Base-by-base conservation (phyloP, 2,888 invertebrate species). In the Argyresthia albistria region DNA sequence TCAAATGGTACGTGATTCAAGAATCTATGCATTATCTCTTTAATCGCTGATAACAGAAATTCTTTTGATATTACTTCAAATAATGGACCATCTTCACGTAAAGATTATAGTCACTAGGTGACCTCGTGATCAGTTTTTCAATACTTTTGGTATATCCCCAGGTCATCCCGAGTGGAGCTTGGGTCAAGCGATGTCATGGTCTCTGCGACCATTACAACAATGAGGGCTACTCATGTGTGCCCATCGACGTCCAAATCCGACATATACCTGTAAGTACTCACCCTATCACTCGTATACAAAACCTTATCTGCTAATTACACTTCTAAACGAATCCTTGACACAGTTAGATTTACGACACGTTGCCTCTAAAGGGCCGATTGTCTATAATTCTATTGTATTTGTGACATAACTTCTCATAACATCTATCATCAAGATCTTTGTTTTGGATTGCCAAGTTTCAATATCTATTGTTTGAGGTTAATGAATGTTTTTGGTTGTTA, bases 171-270 rank as follows among this genome's bases (percentile, higher is more conserved):
- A 71, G 78, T 46, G 75, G 80, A 6, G 80, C 83, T 55, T 87
- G 86, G 86, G 80, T 86, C 52, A 83, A 83, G 59, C 69, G 80
- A 10, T 87, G 86, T 61, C 76, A 80, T 52, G 86, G 86, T 8
- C 73, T 83, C 50, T 86, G 86, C 65, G 78, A 79, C 64, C 76
- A 69, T 58, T 74, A 71, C 43, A 16, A 37, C 8, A 46, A 50
- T 8, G 63, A 65, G 0, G 79, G 76, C 50, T 70, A 75, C 53
- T 62, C 65, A 35, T 87, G 86, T 63, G 66, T 76, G 43, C 65
- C 83, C 43, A 70, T 67, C 4, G 72, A 70, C 51, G 74, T 67
- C 10, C 65, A 55, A 55, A 68, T 60, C 49, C 67, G 74, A 48
- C 65, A 76, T 52, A 74, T 86, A 63, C 83, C 84, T 62, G 86